These are phyloP conservation scores for Cyphomyrus plagiostoma DNA, from an alignment of 2,113 vertebrate species.

Conservation along the genomic window DNA sequence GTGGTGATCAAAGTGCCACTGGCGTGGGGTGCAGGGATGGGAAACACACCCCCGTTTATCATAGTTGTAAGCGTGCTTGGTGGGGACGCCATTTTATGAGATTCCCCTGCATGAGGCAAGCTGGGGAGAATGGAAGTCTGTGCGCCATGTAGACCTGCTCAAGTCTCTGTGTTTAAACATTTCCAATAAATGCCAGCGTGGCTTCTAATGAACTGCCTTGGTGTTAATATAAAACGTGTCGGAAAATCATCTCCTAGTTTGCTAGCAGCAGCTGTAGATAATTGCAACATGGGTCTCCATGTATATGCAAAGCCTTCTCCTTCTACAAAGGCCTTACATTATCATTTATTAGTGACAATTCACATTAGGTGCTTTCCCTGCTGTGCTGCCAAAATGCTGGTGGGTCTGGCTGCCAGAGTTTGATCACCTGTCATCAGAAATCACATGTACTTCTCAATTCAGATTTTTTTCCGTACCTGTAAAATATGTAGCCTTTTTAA, in stretches of 20 bases:
- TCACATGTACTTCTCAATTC: not conserved
- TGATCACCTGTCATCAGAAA: not conserved
- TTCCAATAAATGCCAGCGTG: not conserved
- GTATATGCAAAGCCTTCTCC: not conserved
- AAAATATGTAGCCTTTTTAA: not conserved
- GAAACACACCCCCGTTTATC: not conserved
- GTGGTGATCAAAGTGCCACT: not conserved
- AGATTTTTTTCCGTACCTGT: not conserved
- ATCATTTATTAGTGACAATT: not conserved
- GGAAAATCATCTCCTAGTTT: not conserved
- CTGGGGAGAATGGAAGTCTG: not conserved
- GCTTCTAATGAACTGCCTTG: not conserved
- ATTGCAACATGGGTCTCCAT: not conserved
- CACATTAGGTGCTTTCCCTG: not conserved
- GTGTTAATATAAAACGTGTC: not conserved
- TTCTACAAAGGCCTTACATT: not conserved
- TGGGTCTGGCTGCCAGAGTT: not conserved
- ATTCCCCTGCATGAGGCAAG: slow-evolving; percentile 12
- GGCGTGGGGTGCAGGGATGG: not conserved
- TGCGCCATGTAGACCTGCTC: not conserved
- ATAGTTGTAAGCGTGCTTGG: not conserved
- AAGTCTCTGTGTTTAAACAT: not conserved
- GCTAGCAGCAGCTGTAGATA: not conserved
- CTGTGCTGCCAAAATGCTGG: not conserved
- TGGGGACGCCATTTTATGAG: not conserved